phyloP scores from a whole-genome alignment of 2,888 invertebrate species.

The Balanococcus diminutus region DNA sequence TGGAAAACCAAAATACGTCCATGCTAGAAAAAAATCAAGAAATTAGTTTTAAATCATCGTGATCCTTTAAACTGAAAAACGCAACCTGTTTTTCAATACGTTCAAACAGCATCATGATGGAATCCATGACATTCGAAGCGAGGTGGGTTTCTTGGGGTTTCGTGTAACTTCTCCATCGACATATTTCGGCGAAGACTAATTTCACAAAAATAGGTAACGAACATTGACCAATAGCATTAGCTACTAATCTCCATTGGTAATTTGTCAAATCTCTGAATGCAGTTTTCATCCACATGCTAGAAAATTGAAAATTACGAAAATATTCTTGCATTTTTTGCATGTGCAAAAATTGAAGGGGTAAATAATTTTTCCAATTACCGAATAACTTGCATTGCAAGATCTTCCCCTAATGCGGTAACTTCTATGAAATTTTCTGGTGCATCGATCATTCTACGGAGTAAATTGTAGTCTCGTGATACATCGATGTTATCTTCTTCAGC shows the following conservation, averaged over 20 bases:
- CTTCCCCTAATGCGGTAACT: conserved; percentile 88
- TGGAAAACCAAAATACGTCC: conserved; percentile 91
- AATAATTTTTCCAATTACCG: conserved; percentile 64
- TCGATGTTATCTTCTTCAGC: conserved; percentile 84
- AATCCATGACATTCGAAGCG: conserved; percentile 94
- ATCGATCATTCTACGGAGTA: conserved; percentile 86
- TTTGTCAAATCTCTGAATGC: conserved; percentile 87
- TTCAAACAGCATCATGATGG: conserved; percentile 95
- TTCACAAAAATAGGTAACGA: conserved; percentile 97
- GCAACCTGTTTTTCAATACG: conserved; percentile 87
- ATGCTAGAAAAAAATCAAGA: conserved; percentile 66
- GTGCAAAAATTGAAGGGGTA: neutral
- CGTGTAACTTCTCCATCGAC: conserved; percentile 95
- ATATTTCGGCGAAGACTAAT: conserved; percentile 95
- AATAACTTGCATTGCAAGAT: conserved; percentile 90
- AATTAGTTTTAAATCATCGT: neutral
- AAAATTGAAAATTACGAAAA: neutral
- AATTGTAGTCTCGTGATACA: conserved; percentile 85
- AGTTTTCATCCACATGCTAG: conserved; percentile 89
- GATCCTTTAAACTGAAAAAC: neutral
- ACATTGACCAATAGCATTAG: conserved; percentile 90
- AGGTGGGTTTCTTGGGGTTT: conserved; percentile 90
- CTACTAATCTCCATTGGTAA: conserved; percentile 92
- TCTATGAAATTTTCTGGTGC: conserved; percentile 87
- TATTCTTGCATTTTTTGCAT: neutral